Evolutionary conservation across 2,888 invertebrate species (phyloP), one percentile per base, ranked within the genome.

Genomic region (Flexamia atlantica): DNA sequence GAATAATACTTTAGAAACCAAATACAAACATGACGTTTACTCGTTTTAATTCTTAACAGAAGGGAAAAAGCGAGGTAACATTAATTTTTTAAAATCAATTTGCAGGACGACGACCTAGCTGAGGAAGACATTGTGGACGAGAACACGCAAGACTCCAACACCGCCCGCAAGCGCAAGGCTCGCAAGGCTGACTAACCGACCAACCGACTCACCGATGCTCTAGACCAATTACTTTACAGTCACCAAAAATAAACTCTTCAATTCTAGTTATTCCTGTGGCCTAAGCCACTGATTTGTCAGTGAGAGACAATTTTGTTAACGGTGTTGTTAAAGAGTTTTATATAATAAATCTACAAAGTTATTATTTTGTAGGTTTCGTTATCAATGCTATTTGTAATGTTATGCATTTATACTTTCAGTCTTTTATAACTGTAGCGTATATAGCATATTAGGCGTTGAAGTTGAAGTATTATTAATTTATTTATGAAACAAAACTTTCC

Each of bases 151-250:
- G 83, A 83, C 30, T 64, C 60, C 12, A 83, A 57, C 89, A 91
- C 92, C 7, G 91, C 91, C 88, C 92, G 94, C 85, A 94, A 95
- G 90, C 94, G 96, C 85, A 94, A 95, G 90, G 92, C 95, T 79
- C 92, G 95, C 88, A 95, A 95, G 91, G 95, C 93, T 76, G 94
- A 95, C 90, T 95, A 92, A 88, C 76, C 23, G 79, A 36, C 53
- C 7, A 50, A 25, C 93, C 76, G 94, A 95, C 90, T 95, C 92
- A 88, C 81, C 23, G 72, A 42, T 82, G 64, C 25, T 4, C 9
- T 40, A 28, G 42, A 72, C 20, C 76, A 76, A 46, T 57, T 81
- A 76, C 72, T 70, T 53, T 40, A 74, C 32, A 82, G 81, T 81
- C 83, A 72, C 83, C 83, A 83, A 80, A 72, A 2, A 72, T 79